Base-by-base conservation (phyloP, 2,888 invertebrate species). In the Hypomecis atomaria region DNA sequence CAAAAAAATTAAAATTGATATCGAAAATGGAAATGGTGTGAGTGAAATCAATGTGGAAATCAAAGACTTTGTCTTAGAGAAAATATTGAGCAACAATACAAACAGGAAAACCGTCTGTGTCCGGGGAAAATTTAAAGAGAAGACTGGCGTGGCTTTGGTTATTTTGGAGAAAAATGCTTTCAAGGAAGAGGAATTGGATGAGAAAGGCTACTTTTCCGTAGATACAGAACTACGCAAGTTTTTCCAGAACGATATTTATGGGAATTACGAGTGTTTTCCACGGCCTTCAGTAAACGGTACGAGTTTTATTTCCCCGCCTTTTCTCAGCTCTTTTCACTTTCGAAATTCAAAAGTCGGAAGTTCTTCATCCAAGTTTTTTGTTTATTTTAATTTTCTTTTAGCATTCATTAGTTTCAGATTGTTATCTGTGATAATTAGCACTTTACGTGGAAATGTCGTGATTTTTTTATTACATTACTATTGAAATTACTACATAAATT, bases 221-320 rank as follows among this genome's bases (percentile, higher is more conserved):
- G 94, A 95, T 0, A 94, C 94, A 33, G 85, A 88, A 64, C 86
- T 96, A 3, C 90, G 93, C 40, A 95, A 95, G 69, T 93, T 94
- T 62, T 96, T 96, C 80, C 94, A 95, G 38, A 98, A 98, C 89
- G 97, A 98, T 84, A 95, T 97, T 81, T 98, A 98, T 84, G 96
- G 96, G 10, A 96, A 96, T 81, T 98, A 96, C 83, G 95, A 95
- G 78, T 96, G 96, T 86, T 94, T 94, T 74, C 96, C 96, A 0
- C 89, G 87, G 6, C 77, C 91, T 33, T 86, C 94, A 38, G 82
- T 95, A 34, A 96, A 96, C 81, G 94, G 97, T 97, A 85, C 92
- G 93, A 76, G 40, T 61, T 70, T 65, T 71, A 55, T 54, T 67
- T 55, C 49, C 60, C 44, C 68, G 69, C 65, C 59, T 70, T 61